Conservation (phyloP, 2,888 invertebrate species). For the Cephus pulcher region DNA sequence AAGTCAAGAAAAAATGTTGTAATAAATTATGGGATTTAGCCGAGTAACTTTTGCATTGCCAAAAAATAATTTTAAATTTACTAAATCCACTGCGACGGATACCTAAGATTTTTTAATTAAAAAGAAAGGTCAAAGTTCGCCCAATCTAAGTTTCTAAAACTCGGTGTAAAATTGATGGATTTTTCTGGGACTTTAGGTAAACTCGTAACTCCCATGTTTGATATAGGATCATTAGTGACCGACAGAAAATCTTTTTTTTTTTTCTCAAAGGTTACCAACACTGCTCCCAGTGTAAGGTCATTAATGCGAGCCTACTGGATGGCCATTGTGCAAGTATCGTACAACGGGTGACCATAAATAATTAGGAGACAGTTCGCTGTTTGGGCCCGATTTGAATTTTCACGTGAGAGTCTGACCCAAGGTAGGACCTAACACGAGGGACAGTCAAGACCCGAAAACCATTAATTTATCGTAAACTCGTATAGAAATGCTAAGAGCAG, state of each 20-base stretch:
- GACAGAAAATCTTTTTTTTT: constrained; percentile 30
- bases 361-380: constrained; percentile 33
- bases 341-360: constrained; percentile 44
- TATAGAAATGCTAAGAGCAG: constrained; percentile 13
- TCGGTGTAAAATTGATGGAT: background rate
- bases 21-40: background rate
- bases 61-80: background rate
- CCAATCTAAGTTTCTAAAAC: background rate
- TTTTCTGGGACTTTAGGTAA: background rate
- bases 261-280: constrained; percentile 6
- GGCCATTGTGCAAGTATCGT: background rate
- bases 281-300: constrained; percentile 26
- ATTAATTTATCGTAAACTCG: constrained; percentile 63
- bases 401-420: constrained; percentile 38
- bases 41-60: background rate
- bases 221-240: constrained; percentile 30
- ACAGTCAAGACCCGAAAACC: constrained; percentile 42
- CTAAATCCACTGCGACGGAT: background rate
- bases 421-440: constrained; percentile 13
- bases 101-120: background rate
- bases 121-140: background rate
- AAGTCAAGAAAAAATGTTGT: background rate
- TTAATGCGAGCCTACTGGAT: constrained; percentile 25
- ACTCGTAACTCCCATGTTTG: background rate
- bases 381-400: constrained; percentile 44